Evolutionary conservation across 2,888 invertebrate species (phyloP).

Genomic region (Selenia dentaria): DNA sequence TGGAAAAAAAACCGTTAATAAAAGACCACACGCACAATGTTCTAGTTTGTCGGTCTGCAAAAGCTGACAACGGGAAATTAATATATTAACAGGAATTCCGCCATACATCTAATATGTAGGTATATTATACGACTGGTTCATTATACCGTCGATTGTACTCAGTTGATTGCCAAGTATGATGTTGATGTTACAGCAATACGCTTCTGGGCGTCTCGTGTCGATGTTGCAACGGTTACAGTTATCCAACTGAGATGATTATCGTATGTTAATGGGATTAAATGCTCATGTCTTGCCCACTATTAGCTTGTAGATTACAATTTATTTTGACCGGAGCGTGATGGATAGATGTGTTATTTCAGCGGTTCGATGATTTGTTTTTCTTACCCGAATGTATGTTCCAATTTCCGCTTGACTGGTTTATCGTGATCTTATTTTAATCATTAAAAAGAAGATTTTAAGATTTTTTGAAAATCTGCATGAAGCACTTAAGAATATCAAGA

Average conservation of each 20-base stretch:
- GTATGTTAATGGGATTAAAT: conserved; percentile 65
- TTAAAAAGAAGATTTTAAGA: too few relatives aligned
- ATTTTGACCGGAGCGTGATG: conserved; percentile 24
- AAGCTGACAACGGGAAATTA: too few relatives aligned
- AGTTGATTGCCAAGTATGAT: conserved; percentile 40
- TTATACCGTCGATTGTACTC: conserved; percentile 1
- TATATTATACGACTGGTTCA: not conserved
- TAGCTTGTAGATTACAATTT: conserved; percentile 35
- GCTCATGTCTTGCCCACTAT: conserved; percentile 41
- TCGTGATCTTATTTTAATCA: too few relatives aligned
- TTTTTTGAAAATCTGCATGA: too few relatives aligned
- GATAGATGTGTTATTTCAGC: conserved; percentile 16
- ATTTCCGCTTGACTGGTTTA: not conserved
- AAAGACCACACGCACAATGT: too few relatives aligned
- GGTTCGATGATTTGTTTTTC: too few relatives aligned
- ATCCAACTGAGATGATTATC: conserved; percentile 59
- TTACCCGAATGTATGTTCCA: conserved; percentile 1
- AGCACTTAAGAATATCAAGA: too few relatives aligned
- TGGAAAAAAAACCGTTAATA: too few relatives aligned
- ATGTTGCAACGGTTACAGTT: conserved; percentile 76
- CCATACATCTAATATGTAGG: too few relatives aligned
- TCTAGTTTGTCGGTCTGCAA: too few relatives aligned
- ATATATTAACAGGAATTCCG: too few relatives aligned
- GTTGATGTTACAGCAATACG: conserved; percentile 49
- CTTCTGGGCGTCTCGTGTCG: conserved; percentile 43